phyloP scores from a whole-genome alignment of 2,888 invertebrate genomes.

The Hirtodrosophila cameraria region DNA sequence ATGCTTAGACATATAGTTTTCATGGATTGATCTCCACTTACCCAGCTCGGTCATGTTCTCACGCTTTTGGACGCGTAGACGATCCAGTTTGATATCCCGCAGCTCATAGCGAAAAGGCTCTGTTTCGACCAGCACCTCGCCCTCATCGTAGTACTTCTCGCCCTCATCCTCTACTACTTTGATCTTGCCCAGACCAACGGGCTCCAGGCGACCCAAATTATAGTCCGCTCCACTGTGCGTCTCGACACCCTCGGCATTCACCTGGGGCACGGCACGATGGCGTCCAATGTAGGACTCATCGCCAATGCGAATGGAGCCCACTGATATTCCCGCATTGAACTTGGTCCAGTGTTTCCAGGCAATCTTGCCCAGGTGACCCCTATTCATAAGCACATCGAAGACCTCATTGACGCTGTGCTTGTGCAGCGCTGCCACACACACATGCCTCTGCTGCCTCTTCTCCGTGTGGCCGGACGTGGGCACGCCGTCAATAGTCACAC shows the following conservation, averaged over 20 bases:
- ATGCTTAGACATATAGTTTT: no score
- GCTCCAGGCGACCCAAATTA: constrained; percentile 89
- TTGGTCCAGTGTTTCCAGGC: constrained; percentile 91
- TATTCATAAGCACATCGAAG: constrained; percentile 91
- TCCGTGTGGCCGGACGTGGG: constrained; percentile 88
- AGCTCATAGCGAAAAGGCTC: constrained; percentile 92
- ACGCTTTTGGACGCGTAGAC: constrained; percentile 85
- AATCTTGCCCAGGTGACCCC: constrained; percentile 90
- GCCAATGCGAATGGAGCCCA: constrained; percentile 87
- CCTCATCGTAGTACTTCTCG: constrained; percentile 86
- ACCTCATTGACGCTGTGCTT: constrained; percentile 86
- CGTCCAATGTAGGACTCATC: constrained; percentile 85
- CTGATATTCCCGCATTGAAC: constrained; percentile 87
- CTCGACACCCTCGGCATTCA: constrained; percentile 41
- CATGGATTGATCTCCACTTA: constrained; percentile 77
- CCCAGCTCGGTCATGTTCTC: constrained; percentile 86
- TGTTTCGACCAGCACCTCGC: constrained; percentile 91
- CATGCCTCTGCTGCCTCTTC: constrained; percentile 85
- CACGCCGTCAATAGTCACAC: constrained; percentile 89
- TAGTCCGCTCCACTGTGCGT: constrained; percentile 81
- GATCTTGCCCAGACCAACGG: constrained; percentile 88
- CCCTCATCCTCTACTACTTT: constrained; percentile 88
- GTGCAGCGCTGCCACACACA: constrained; percentile 88
- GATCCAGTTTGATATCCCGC: constrained; percentile 87
- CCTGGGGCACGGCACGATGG: constrained; percentile 65